phyloP scores from a whole-genome alignment of 1,140 invertebrate species.

The Drosophila truncata region DNA sequence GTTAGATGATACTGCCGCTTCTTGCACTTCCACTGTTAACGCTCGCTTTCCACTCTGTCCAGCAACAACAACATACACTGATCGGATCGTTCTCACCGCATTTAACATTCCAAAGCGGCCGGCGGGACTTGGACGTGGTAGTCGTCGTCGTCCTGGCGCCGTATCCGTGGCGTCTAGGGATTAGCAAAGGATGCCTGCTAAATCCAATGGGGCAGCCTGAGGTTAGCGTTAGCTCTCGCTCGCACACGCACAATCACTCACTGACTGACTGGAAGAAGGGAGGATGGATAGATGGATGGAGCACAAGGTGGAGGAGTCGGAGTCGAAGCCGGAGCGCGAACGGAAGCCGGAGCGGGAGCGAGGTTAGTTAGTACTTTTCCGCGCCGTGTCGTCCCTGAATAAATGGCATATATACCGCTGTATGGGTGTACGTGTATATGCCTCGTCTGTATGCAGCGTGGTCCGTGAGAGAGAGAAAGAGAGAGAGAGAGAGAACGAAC shows the following conservation, averaged over 20 bases:
- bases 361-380: constrained; percentile 80
- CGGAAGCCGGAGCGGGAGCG: constrained; percentile 43
- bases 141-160: constrained; percentile 58
- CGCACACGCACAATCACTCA: constrained; percentile 34
- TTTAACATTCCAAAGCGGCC: constrained; percentile 84
- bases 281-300: constrained; percentile 17
- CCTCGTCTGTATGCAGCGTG: constrained; percentile 65
- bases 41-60: constrained; percentile 61
- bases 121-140: constrained; percentile 55
- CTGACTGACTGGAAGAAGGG: constrained; percentile 14
- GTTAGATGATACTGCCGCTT: constrained; percentile 76
- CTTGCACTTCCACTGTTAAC: constrained; percentile 73
- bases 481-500: constrained; percentile 39
- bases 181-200: constrained; percentile 39
- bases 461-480: constrained; percentile 64
- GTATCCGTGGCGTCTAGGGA: constrained; percentile 32
- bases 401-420: constrained; percentile 70
- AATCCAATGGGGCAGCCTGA: constrained; percentile 46
- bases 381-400: constrained; percentile 78
- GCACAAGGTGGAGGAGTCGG: constrained; percentile 25
- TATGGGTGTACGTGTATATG: constrained; percentile 49
- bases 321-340: constrained; percentile 51
- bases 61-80: constrained; percentile 80
- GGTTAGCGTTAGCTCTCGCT: constrained; percentile 47
- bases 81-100: constrained; percentile 82